These are phyloP conservation scores for Sarcophaga bullata DNA, from an alignment of 1,140 invertebrate species.

Conservation along the genomic window DNA sequence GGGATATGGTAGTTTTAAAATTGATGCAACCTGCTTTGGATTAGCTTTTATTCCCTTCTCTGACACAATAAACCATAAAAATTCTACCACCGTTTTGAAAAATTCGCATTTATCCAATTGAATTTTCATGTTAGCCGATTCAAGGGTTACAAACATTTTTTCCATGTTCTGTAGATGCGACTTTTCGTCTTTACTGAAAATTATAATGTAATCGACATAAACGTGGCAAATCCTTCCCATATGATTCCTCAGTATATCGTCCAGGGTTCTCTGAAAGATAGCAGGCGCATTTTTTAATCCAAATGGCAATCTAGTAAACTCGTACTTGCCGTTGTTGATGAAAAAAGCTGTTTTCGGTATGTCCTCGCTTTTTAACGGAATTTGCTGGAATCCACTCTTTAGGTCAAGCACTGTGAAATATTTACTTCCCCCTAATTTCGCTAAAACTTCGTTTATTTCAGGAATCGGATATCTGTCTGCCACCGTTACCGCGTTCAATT, in stretches of 20 bases:
- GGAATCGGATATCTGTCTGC: too few relatives aligned
- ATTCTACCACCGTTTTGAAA: slow-evolving; percentile 48
- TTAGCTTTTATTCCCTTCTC: slow-evolving; percentile 28
- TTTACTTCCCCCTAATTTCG: too few relatives aligned
- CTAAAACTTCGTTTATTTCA: too few relatives aligned
- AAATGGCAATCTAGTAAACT: slow-evolving; percentile 62
- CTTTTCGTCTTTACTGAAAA: slow-evolving; percentile 56
- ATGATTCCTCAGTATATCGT: slow-evolving; percentile 48
- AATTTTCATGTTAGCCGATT: slow-evolving; percentile 53
- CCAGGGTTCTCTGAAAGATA: slow-evolving; percentile 65
- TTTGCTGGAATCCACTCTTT: slow-evolving; percentile 43
- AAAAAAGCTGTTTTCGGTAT: background rate
- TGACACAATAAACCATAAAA: slow-evolving; percentile 19
- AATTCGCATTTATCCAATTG: too few relatives aligned
- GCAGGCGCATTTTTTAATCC: slow-evolving; percentile 61
- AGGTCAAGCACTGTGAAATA: too few relatives aligned
- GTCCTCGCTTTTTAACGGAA: background rate
- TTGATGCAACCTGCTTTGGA: slow-evolving; percentile 45
- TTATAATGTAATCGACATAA: slow-evolving; percentile 62
- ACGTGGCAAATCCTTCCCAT: slow-evolving; percentile 52
- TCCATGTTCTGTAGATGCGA: slow-evolving; percentile 48
- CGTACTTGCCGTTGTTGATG: slow-evolving; percentile 54
- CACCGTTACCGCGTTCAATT: too few relatives aligned
- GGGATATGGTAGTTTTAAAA: slow-evolving; percentile 41
- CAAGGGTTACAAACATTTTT: slow-evolving; percentile 12